Evolutionary conservation across 1,140 invertebrate species (phyloP).

Genomic region (Aphelenchoides avenae): DNA sequence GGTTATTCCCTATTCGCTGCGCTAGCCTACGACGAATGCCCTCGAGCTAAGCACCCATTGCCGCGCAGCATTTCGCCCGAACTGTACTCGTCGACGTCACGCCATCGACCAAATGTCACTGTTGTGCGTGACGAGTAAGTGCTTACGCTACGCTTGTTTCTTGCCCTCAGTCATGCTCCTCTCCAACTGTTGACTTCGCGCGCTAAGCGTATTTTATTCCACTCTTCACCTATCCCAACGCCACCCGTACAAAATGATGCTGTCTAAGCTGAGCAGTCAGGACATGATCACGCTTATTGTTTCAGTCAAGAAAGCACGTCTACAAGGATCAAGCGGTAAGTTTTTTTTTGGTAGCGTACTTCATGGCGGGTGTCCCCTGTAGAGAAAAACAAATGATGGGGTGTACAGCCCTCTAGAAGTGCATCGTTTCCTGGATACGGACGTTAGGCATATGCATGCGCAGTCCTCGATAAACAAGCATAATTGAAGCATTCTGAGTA

Average conservation of each 20-base stretch:
- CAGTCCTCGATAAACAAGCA: not conserved
- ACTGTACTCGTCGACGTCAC: no score
- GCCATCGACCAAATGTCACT: slow-evolving; percentile 34
- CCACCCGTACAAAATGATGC: slow-evolving; percentile 18
- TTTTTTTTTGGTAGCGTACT: slow-evolving; percentile 6
- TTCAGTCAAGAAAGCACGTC: slow-evolving; percentile 39
- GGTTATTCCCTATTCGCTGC: no score
- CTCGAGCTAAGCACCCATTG: no score
- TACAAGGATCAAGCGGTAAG: slow-evolving; percentile 40
- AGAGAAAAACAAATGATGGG: no score
- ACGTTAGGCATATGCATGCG: not conserved
- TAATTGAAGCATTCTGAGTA: not conserved
- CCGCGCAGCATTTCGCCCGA: no score
- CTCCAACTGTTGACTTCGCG: not conserved
- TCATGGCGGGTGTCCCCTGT: no score
- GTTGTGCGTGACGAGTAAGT: slow-evolving; percentile 40
- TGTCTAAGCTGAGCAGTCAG: not conserved
- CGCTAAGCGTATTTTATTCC: slow-evolving; percentile 16
- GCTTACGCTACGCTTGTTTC: slow-evolving; percentile 1
- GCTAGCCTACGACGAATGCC: no score
- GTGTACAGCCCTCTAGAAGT: no score
- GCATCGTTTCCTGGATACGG: no score
- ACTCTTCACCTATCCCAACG: not conserved
- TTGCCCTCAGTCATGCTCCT: slow-evolving; percentile 4
- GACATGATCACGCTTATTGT: slow-evolving; percentile 16